Evolutionary conservation across 2,113 vertebrate species (phyloP), one percentile per base, ranked within the genome.

Genomic region (Montifringilla adamsi): DNA sequence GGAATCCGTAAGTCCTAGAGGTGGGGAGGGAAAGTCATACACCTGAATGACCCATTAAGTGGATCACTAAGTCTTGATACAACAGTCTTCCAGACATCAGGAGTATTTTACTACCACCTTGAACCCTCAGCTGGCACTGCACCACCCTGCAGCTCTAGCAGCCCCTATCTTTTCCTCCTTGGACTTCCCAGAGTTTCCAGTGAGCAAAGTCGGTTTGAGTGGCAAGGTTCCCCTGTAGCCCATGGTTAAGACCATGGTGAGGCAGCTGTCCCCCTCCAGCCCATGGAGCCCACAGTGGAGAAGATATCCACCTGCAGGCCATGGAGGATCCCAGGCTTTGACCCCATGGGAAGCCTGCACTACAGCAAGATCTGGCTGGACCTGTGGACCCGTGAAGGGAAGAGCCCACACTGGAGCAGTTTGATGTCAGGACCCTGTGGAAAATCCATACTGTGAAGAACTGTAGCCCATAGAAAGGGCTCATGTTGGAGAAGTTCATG

Each of bases 301-400:
- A 35, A 44, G 52, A 50, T 7, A 19, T 59, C 52, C 68, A 44
- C 12, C 18, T 58, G 44, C 37, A 66, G 76, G 15, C 43, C 30
- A 24, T 28, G 44, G 33, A 73, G 15, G 7, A 81, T 13, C 27
- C 52, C 50, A 37, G 31, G 14, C 35, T 27, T 21, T 37, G 43
- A 44, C 2, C 27, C 59, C 59, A 28, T 0, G 1, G 52, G 22
- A 64, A 50, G 14, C 7, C 58, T 43, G 35, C 0, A 0, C 59
- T 3, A 0, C 1, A 33, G 18, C 44, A 50, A 68, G 14, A 2
- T 37, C 30, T 80, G 50, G 17, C 35, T 37, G 18, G 50, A 35
- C 24, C 28, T 70, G 49, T 47, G 41, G 11, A 49, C 11, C 35
- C 11, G 6, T 20, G 37, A 24, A 46, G 31, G 52, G 18, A 59